phyloP scores from a whole-genome alignment of 2,888 invertebrate species.

The Leucoma salicis region DNA sequence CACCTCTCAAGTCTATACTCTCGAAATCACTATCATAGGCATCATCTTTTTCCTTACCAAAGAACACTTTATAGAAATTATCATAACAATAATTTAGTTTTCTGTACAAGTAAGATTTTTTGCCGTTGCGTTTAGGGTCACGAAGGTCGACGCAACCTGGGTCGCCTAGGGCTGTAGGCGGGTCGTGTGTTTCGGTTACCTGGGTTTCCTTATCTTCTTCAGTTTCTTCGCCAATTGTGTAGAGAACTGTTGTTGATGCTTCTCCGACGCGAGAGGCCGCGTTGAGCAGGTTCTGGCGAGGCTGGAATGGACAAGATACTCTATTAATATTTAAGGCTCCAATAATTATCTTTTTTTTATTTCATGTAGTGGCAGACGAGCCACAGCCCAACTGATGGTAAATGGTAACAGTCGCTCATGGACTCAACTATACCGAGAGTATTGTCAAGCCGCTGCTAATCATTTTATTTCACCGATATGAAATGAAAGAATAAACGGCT shows the following conservation, averaged over 20 bases:
- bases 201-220: constrained; percentile 90
- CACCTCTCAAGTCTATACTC: constrained; percentile 17
- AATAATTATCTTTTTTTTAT: too few relatives aligned
- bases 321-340: background rate
- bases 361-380: too few relatives aligned
- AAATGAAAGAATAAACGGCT: too few relatives aligned
- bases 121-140: constrained; percentile 32
- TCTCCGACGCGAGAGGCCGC: constrained; percentile 98
- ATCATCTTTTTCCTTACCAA: constrained; percentile 52
- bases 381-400: too few relatives aligned
- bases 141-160: constrained; percentile 10
- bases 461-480: too few relatives aligned
- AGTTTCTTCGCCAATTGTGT: constrained; percentile 96
- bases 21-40: constrained; percentile 29
- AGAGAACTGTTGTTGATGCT: constrained; percentile 95
- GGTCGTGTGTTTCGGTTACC: constrained; percentile 51
- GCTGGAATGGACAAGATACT: constrained; percentile 71
- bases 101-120: constrained; percentile 68
- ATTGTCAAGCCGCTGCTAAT: too few relatives aligned
- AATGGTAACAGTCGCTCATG: too few relatives aligned
- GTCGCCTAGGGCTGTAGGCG: constrained; percentile 2
- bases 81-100: constrained; percentile 77
- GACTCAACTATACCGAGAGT: too few relatives aligned
- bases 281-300: constrained; percentile 94
- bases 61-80: constrained; percentile 74